These are phyloP conservation scores for Nemoura dubitans DNA, from an alignment of 2,888 invertebrate species.

Conservation along the genomic window DNA sequence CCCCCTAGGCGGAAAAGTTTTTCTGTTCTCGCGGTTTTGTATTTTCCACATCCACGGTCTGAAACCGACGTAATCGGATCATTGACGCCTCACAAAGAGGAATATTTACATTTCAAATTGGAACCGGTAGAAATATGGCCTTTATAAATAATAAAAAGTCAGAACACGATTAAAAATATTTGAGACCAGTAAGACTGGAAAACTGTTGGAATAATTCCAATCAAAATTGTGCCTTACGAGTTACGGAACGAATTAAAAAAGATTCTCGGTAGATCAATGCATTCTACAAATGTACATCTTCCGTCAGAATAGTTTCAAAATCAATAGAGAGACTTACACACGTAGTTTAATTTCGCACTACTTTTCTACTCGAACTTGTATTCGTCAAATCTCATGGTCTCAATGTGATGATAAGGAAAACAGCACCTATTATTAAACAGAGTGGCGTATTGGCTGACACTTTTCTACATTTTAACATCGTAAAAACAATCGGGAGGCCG, in stretches of 20 bases:
- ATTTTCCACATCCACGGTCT: slow-evolving; percentile 36
- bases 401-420: background rate
- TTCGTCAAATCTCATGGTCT: background rate
- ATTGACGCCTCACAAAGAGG: slow-evolving; percentile 44
- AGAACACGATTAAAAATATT: slow-evolving; percentile 38
- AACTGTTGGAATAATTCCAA: slow-evolving; percentile 26
- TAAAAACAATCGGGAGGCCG: background rate
- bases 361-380: too few relatives aligned
- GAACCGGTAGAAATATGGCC: slow-evolving; percentile 19
- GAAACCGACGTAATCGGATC: slow-evolving; percentile 42
- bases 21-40: slow-evolving; percentile 39
- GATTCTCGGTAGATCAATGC: too few relatives aligned
- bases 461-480: background rate
- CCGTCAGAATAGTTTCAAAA: background rate
- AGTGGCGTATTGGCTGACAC: background rate
- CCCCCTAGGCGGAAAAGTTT: slow-evolving; percentile 9
- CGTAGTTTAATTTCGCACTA: background rate
- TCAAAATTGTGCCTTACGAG: background rate
- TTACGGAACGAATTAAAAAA: too few relatives aligned
- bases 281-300: too few relatives aligned
- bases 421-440: background rate
- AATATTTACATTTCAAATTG: slow-evolving; percentile 46
- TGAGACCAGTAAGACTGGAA: slow-evolving; percentile 31
- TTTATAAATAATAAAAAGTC: slow-evolving; percentile 38
- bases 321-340: background rate